These are phyloP conservation scores for Watsonalla cultraria DNA, from an alignment of 2,888 invertebrate species.

Conservation along the genomic window DNA sequence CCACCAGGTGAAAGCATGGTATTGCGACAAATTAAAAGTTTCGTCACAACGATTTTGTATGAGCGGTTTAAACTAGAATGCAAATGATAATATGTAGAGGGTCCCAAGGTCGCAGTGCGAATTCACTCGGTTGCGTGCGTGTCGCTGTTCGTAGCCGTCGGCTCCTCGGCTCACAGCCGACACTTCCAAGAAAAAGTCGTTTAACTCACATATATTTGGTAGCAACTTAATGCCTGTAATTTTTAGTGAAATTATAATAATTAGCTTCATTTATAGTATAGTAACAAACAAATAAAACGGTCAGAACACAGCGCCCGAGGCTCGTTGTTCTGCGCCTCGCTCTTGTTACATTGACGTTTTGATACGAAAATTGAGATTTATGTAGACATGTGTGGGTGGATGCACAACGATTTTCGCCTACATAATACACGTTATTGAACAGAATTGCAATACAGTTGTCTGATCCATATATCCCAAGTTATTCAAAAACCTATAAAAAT, in stretches of 20 bases:
- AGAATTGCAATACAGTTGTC: neutral
- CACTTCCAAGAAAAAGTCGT: constrained; percentile 75
- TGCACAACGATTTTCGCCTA: constrained; percentile 6
- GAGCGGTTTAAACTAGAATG: neutral
- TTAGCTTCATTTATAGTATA: constrained; percentile 73
- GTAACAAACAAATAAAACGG: constrained; percentile 78
- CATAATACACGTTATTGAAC: constrained; percentile 4
- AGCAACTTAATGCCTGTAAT: constrained; percentile 78
- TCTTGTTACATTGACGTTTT: constrained; percentile 42
- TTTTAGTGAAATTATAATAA: constrained; percentile 76
- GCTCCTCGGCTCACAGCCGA: constrained; percentile 48
- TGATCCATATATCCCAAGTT: too few relatives aligned
- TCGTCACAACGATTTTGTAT: too few relatives aligned
- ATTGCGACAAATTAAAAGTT: too few relatives aligned
- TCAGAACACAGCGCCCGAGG: constrained; percentile 49
- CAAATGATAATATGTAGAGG: constrained; percentile 10
- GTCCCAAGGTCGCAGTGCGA: constrained; percentile 56
- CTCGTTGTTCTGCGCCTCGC: constrained; percentile 34
- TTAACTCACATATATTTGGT: constrained; percentile 78
- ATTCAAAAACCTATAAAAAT: too few relatives aligned
- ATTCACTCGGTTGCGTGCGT: constrained; percentile 46
- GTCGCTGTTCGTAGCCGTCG: constrained; percentile 47
- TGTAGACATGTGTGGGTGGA: constrained; percentile 16
- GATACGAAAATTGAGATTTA: constrained; percentile 31
- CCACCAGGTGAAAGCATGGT: too few relatives aligned